A percentile compares a stretch with the other conserved stretches of the same genome.
These are phyloP conservation scores for Physella acuta DNA, from an alignment of 1,140 invertebrate genomes.

Conservation along the genomic window DNA sequence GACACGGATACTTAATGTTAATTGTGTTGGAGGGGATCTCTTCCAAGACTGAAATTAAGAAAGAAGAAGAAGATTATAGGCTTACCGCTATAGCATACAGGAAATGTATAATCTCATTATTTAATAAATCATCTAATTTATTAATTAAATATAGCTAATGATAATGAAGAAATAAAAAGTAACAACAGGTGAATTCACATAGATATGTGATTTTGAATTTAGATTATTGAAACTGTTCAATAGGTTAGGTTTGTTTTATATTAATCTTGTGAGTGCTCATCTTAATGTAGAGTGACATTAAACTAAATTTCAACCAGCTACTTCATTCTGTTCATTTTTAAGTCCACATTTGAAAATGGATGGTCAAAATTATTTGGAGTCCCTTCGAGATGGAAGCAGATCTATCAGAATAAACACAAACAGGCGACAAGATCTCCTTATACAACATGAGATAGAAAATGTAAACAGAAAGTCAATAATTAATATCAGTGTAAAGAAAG, in stretches of 20 bases:
- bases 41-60: no score
- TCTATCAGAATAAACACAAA: slow-evolving; percentile 35
- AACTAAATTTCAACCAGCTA: neutral
- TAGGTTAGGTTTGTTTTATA: neutral
- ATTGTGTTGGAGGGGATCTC: no score
- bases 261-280: neutral
- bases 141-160: no score
- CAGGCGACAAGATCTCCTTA: slow-evolving; percentile 33
- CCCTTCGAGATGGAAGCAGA: slow-evolving; percentile 27
- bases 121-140: no score
- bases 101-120: no score
- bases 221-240: neutral
- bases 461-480: slow-evolving; percentile 32
- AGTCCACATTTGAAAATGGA: neutral
- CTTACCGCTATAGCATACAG: no score
- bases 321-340: neutral
- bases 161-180: no score
- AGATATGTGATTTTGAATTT: no score
- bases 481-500: slow-evolving; percentile 34
- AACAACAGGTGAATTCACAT: no score
- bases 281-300: neutral
- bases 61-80: no score
- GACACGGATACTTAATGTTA: no score
- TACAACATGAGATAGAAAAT: slow-evolving; percentile 39
- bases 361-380: slow-evolving; percentile 17